phyloP scores from a whole-genome alignment of 2,113 vertebrate genomes.

The Pseudopipra pipra region DNA sequence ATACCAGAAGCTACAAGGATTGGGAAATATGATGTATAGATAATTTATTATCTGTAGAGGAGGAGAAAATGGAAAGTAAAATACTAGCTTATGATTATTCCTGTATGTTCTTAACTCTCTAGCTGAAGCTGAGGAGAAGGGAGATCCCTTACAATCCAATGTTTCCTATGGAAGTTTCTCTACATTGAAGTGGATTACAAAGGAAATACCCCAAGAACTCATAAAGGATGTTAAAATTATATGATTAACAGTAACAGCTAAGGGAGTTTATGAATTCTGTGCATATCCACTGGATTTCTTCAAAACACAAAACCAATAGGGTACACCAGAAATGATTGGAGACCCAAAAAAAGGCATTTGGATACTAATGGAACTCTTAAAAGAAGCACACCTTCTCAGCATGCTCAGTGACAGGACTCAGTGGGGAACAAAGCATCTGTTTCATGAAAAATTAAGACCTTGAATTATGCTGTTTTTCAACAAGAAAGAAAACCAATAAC shows the following conservation, averaged over 20 bases:
- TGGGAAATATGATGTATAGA: not conserved
- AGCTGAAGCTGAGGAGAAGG: not conserved
- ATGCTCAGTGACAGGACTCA: not conserved
- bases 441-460: slow-evolving; percentile 27
- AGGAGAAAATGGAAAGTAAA: not conserved
- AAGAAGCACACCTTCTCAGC: not conserved
- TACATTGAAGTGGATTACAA: not conserved
- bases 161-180: not conserved
- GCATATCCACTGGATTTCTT: not conserved
- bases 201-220: not conserved
- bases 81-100: not conserved
- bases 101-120: rapidly evolving
- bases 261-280: not conserved
- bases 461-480: not conserved
- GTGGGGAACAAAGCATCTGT: not conserved
- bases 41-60: not conserved
- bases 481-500: not conserved
- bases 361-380: not conserved
- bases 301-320: not conserved
- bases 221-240: not conserved
- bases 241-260: not conserved
- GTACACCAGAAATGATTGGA: not conserved
- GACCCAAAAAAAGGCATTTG: not conserved
- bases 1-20: not conserved
- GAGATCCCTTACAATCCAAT: not conserved